Evolutionary conservation across 2,888 invertebrate genomes (phyloP).

Genomic region (Tachina fera): DNA sequence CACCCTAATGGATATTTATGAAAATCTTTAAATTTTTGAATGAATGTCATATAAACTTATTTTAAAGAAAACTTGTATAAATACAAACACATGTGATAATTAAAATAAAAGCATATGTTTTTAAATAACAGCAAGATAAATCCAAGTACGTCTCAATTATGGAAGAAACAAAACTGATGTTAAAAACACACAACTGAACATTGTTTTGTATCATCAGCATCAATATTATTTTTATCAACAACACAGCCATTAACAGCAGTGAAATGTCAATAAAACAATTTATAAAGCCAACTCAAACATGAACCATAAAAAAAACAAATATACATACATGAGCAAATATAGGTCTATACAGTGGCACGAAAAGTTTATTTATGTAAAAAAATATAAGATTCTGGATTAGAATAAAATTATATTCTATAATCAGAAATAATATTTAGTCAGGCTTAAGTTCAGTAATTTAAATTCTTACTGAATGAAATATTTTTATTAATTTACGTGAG

Average conservation of each 20-base stretch:
- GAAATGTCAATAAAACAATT: slow-evolving; percentile 73
- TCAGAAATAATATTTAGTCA: too few relatives aligned
- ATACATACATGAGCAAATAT: not conserved
- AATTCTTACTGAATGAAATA: too few relatives aligned
- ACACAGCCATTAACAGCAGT: slow-evolving; percentile 61
- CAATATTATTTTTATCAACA: slow-evolving; percentile 52
- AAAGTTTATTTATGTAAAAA: not conserved
- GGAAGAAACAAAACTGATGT: slow-evolving; percentile 19
- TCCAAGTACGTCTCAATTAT: slow-evolving; percentile 43
- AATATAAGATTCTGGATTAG: too few relatives aligned
- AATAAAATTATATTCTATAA: too few relatives aligned
- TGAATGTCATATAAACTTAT: too few relatives aligned
- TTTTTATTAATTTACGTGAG: too few relatives aligned
- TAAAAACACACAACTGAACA: slow-evolving; percentile 27
- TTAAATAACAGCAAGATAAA: not conserved
- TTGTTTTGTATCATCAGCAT: slow-evolving; percentile 28
- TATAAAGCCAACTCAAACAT: slow-evolving; percentile 67
- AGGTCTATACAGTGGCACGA: not conserved
- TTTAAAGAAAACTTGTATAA: too few relatives aligned
- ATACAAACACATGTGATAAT: too few relatives aligned
- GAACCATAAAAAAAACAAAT: slow-evolving; percentile 6
- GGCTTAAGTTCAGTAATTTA: too few relatives aligned
- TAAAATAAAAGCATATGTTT: not conserved
- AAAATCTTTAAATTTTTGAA: too few relatives aligned
- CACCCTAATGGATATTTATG: too few relatives aligned